A percentile compares a stretch with the other conserved stretches of the same genome.
phyloP scores from a whole-genome alignment of 2,113 vertebrate genomes.

The Archocentrus centrarchus region DNA sequence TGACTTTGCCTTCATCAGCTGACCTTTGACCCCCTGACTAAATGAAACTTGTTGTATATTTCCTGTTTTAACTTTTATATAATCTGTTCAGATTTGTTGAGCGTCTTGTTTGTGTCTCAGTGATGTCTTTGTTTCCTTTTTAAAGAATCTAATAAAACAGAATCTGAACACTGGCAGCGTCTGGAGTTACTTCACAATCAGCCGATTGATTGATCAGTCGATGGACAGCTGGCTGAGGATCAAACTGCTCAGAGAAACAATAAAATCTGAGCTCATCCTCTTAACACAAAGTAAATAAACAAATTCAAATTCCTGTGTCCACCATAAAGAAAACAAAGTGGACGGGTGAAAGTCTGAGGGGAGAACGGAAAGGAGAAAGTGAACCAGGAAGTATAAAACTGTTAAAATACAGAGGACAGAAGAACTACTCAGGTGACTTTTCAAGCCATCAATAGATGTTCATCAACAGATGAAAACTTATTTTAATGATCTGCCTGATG shows the following conservation, averaged over 20 bases:
- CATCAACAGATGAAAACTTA: too few relatives aligned
- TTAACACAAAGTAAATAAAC: too few relatives aligned
- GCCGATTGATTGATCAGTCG: too few relatives aligned
- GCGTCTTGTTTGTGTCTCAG: neutral
- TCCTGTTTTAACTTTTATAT: neutral
- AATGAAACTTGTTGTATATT: neutral
- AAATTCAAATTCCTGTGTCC: too few relatives aligned
- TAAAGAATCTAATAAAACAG: slow-evolving; percentile 37
- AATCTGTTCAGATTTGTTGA: neutral
- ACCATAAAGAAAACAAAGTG: neutral
- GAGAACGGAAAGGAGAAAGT: neutral
- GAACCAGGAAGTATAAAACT: neutral
- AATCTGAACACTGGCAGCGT: neutral
- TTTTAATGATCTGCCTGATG: too few relatives aligned
- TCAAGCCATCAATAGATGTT: neutral
- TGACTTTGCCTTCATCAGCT: neutral
- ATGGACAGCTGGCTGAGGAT: neutral
- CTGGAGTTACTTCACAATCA: neutral
- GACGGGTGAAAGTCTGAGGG: neutral
- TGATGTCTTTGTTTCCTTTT: slow-evolving; percentile 19
- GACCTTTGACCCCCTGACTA: neutral
- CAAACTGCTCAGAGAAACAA: neutral
- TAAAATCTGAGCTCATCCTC: neutral
- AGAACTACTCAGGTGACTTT: neutral
- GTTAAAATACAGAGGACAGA: neutral